These are phyloP conservation scores for Zaprionus taronus DNA, from an alignment of 1,140 invertebrate species.

Conservation along the genomic window DNA sequence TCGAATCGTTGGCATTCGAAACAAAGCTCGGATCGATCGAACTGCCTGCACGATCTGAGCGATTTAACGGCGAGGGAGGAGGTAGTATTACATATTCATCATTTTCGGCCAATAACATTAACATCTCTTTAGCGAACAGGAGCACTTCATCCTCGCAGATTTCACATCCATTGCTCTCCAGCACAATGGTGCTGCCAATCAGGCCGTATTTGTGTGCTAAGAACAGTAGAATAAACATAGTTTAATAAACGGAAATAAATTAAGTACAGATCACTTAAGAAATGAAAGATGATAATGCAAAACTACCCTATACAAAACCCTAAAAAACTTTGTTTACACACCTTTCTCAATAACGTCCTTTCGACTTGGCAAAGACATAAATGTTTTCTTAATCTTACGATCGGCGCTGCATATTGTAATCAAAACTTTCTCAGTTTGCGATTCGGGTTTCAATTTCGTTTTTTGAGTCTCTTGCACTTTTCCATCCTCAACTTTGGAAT, in stretches of 20 bases:
- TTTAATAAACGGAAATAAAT: slow-evolving; percentile 3
- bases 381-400: slow-evolving; percentile 72
- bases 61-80: slow-evolving; percentile 67
- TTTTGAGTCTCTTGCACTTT: slow-evolving; percentile 43
- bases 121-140: slow-evolving; percentile 70
- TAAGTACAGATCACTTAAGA: not conserved
- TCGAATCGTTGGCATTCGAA: slow-evolving; percentile 71
- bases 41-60: slow-evolving; percentile 69
- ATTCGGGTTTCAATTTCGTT: slow-evolving; percentile 51
- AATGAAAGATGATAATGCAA: not conserved
- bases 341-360: slow-evolving; percentile 77
- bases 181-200: slow-evolving; percentile 63
- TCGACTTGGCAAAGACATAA: slow-evolving; percentile 69
- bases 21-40: slow-evolving; percentile 73
- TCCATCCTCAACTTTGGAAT: slow-evolving; percentile 48
- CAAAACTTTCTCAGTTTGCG: slow-evolving; percentile 64
- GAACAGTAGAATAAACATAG: not conserved
- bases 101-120: slow-evolving; percentile 64
- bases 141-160: slow-evolving; percentile 74
- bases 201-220: slow-evolving; percentile 71
- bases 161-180: slow-evolving; percentile 73
- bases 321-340: slow-evolving; percentile 17
- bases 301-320: not conserved
- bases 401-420: slow-evolving; percentile 77
- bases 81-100: slow-evolving; percentile 71